Evolutionary conservation across 30 jellyfish, hydroid and myxozoan genomes (phyloP).

Genomic region (Calvadosia cruxmelitensis): DNA sequence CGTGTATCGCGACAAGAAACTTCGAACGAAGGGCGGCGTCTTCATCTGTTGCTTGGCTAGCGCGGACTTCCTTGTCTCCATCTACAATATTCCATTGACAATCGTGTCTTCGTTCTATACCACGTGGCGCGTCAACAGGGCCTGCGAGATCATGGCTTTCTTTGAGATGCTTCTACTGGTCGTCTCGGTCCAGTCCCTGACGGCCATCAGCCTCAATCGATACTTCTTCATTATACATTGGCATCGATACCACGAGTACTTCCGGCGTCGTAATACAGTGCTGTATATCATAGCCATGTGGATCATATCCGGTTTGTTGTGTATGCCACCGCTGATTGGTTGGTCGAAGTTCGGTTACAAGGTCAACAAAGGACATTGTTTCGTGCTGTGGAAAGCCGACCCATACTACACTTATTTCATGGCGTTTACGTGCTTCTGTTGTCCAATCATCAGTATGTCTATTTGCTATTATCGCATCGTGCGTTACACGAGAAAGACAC

Average conservation of each 20-base stretch:
- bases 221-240: constrained; percentile 17
- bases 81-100: constrained; percentile 22
- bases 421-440: constrained; percentile 13
- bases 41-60: constrained; percentile 13
- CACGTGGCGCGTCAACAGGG: constrained; percentile 1
- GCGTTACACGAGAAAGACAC: neutral
- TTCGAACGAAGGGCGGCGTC: constrained; percentile 19
- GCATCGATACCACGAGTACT: constrained; percentile 11
- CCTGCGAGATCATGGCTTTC: constrained; percentile 12
- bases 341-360: constrained; percentile 19
- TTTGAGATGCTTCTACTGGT: constrained; percentile 25
- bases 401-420: constrained; percentile 17
- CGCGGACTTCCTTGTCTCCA: constrained; percentile 23
- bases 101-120: constrained; percentile 8
- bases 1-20: constrained; percentile 7
- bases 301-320: constrained; percentile 7
- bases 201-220: constrained; percentile 31
- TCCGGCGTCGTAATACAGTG: neutral
- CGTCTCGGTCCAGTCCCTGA: constrained; percentile 29
- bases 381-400: constrained; percentile 23
- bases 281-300: constrained; percentile 1
- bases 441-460: constrained; percentile 15
- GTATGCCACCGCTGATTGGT: constrained; percentile 10
- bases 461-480: constrained; percentile 4
- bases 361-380: constrained; percentile 21